Evolutionary conservation across 1,140 invertebrate species (phyloP), one percentile per base, ranked within the genome.

Genomic region (Nephila pilipes): DNA sequence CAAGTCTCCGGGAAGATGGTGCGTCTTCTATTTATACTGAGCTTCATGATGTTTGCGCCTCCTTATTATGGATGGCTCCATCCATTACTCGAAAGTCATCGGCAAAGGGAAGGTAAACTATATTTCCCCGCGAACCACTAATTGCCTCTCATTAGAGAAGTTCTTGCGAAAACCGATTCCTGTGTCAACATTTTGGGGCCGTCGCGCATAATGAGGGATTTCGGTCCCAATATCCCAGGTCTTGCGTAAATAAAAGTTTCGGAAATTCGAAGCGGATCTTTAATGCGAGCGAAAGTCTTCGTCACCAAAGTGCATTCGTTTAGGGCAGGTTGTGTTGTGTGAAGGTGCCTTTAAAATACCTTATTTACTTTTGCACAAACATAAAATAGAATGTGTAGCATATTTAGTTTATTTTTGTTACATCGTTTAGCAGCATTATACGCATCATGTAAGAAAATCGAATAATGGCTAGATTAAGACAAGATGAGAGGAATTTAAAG

Each of bases 131-230:
- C 46, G 46, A 46, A 46, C 54, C 60, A 55, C 85, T 87, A 87
- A 87, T 87, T 87, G 85, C 85, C 60, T 87, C 85, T 87, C 85
- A 87, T 87, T 87, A 87, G 85, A 69, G 85, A 87, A 69, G 58
- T 87, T 87, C 85, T 87, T 87, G 38, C 85, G 85, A 87, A 87
- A 87, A 87, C 60, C 85, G 58, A 87, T 87, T 87, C 85, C 60
- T 65, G 10, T 87, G 60, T 69, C 60, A 87, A 87, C 85, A 87
- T 69, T 65, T 69, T 22, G 25, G 3, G 3, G 18, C 55, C 16
- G 29, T 10, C 22, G 0, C 36, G 85, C 85, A 87, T 87, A 87
- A 87, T 87, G 85, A 87, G 57, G 29, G 29, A 32, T 81, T 58
- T 85, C 29, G 16, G 69, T 29, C 69, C 29, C 69, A 75, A 75